Evolutionary conservation across 2,797 vertebrate genomes (phyloP), one percentile per base, ranked within the genome.

Genomic region (Leptoclinus maculatus): DNA sequence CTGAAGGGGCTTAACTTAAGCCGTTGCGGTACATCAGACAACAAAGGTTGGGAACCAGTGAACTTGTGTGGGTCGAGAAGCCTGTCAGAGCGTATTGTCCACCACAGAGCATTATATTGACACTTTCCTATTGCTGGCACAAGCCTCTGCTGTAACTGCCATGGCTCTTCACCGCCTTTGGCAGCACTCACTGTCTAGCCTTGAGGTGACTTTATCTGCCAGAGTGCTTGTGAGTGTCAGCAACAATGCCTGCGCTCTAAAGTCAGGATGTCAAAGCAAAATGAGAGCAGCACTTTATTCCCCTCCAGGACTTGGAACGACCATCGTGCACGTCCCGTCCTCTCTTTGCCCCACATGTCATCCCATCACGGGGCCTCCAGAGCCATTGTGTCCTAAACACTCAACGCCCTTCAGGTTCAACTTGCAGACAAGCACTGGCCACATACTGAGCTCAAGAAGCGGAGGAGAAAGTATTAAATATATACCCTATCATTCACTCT

Each of bases 141-240:
- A 57, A 47, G 67, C 66, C 53, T 69, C 51, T 32, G 68, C 34
- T 74, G 76, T 58, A 68, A 74, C 80, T 83, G 80, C 49, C 77
- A 56, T 29, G 64, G 65, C 79, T 79, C 62, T 45, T 83, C 60
- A 39, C 63, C 25, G 64, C 85, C 71, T 85, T 68, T 78, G 85
- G 79, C 91, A 88, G 88, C 87, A 73, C 64, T 89, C 88, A 79
- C 51, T 79, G 87, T 83, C 71, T 51, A 19, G 78, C 76, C 80
- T 85, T 19, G 59, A 91, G 87, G 87, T 92, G 88, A 93, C 89
- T 91, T 93, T 87, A 79, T 69, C 91, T 93, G 91, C 86, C 88
- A 92, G 32, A 60, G 56, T 14, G 60, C 76, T 21, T 73, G 67
- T 53, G 65, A 84, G 76, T 54, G 51, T 83, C 76, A 69, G 85